Evolutionary conservation across 2,113 vertebrate species (phyloP), one percentile per base, ranked within the genome.

Genomic region (Charina bottae): DNA sequence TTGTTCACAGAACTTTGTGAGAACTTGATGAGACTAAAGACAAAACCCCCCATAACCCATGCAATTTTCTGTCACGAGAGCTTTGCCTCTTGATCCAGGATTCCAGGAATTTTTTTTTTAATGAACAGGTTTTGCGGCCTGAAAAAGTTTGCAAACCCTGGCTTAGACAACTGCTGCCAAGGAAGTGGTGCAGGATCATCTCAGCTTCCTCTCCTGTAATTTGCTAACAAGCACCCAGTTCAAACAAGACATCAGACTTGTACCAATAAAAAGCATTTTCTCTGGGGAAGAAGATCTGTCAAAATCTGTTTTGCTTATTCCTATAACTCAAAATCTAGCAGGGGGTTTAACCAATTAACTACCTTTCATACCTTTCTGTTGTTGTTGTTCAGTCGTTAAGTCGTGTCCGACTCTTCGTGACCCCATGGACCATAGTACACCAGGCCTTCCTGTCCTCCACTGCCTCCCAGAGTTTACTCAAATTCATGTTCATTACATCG

Each of bases 291-390:
- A 49, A 49, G 68, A 37, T 26, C 24, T 13, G 46, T 28, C 83
- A 93, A 90, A 92, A 54, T 37, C 93, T 0, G 0, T 78, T 96
- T 93, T 62, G 60, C 92, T 95, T 95, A 72, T 93, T 90, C 21
- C 21, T 89, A n/a, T 83, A 46, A 88, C 68, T 46, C 68, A 10
- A 72, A 62, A 87, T 2, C 60, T 95, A 88, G 53, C 84, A 92
- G 28, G 83, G 0, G 91, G 86, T 89, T 2, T 5, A 91, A 87
- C n/a, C 13, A 62, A 87, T n/a, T 78, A 94, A 49, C 5, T 85
- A 12, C 3, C 0, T 91, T 78, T 90, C n/a, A 90, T 83, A 83
- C 62, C 85, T 93, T 92, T 92, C 89, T 37, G 49, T 53, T 90
- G 90, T 42, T 59, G 88, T n/a, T n/a, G n/a, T n/a, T n/a, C n/a